Evolutionary conservation across 2,797 vertebrate genomes (phyloP).

Genomic region (Acanthopagrus latus): DNA sequence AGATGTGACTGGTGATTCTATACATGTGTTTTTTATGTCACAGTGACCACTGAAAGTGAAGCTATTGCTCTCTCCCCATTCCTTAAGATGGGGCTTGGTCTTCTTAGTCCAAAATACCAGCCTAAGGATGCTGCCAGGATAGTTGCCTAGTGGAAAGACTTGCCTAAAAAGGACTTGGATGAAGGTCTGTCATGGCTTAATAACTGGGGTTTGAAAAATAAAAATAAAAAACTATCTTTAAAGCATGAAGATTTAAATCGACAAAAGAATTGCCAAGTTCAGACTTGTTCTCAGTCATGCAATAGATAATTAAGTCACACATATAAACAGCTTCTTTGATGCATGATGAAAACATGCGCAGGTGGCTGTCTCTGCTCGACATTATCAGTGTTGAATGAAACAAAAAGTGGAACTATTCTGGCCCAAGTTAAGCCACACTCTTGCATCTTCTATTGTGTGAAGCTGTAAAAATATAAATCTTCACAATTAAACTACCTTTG

Average conservation of each 20-base stretch:
- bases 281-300: conserved; percentile 16
- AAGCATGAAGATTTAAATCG: background rate
- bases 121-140: too few species aligned
- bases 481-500: background rate
- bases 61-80: too few species aligned
- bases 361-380: background rate
- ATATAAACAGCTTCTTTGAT: background rate
- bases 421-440: background rate
- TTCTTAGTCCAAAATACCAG: too few species aligned
- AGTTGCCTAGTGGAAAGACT: too few species aligned
- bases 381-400: background rate
- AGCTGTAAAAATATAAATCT: background rate
- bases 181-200: background rate
- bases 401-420: background rate
- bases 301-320: conserved; percentile 1
- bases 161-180: too few species aligned
- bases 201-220: background rate
- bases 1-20: too few species aligned
- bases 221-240: background rate
- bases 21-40: too few species aligned
- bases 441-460: background rate
- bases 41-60: too few species aligned
- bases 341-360: background rate
- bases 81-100: too few species aligned
- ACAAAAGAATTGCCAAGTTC: background rate